Conservation (phyloP, 2,888 invertebrate genomes). For the Sinhomidia bicolor region DNA sequence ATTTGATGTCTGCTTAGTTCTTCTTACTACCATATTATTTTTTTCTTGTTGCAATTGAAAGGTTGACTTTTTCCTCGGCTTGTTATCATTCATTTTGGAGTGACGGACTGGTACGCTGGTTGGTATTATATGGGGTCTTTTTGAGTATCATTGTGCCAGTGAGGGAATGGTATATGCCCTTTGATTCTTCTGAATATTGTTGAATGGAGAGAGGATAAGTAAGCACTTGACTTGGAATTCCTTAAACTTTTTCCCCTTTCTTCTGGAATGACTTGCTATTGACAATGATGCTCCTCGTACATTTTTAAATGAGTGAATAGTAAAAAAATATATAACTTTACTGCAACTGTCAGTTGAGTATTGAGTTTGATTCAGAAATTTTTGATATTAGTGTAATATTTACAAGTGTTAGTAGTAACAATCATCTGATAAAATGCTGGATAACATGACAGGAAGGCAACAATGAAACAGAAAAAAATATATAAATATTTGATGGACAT, state of each 20-base stretch:
- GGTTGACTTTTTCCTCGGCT: conserved; percentile 39
- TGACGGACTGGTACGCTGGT: conserved; percentile 16
- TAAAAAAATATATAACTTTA: background rate
- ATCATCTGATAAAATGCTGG: too few species aligned
- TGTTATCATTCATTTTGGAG: conserved; percentile 16
- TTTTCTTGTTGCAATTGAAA: conserved; percentile 53
- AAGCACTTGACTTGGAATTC: conserved; percentile 3
- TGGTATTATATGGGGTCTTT: background rate
- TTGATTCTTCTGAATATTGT: too few species aligned
- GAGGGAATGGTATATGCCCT: background rate
- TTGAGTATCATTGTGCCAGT: background rate
- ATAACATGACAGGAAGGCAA: background rate
- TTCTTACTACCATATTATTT: conserved; percentile 15
- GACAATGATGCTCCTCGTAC: conserved; percentile 46
- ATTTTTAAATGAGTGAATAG: background rate
- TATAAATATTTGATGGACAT: background rate
- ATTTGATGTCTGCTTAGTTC: conserved; percentile 50
- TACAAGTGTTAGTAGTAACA: background rate
- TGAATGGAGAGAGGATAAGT: conserved; percentile 3
- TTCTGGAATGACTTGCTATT: conserved; percentile 48
- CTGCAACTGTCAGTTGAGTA: background rate
- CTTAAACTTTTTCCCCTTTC: background rate
- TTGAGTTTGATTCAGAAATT: background rate
- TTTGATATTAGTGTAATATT: conserved; percentile 1
- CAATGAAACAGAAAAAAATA: background rate